Evolutionary conservation across 2,888 invertebrate species (phyloP).

Genomic region (Dioctria linearis): DNA sequence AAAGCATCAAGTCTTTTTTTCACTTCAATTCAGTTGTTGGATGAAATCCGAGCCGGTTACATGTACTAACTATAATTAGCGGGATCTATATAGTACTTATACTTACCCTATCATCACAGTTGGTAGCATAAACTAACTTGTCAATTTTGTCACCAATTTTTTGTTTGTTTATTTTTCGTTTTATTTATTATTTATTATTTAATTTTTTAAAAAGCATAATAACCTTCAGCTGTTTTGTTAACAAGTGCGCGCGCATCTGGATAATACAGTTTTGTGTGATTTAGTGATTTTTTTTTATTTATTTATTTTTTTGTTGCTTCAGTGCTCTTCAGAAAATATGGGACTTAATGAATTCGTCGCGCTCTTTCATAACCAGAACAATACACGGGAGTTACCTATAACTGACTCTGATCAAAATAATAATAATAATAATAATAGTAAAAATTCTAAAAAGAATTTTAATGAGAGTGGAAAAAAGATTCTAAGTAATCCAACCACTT

Average conservation of each 20-base stretch:
- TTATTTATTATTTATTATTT: too few species aligned
- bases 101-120: background rate
- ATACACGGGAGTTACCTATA: conserved; percentile 40
- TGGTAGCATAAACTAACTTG: background rate
- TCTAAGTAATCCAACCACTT: conserved; percentile 48
- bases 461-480: conserved; percentile 44
- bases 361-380: conserved; percentile 66
- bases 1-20: conserved; percentile 11
- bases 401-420: conserved; percentile 38
- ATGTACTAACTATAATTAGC: conserved; percentile 3
- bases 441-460: conserved; percentile 7
- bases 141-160: background rate
- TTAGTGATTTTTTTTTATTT: background rate
- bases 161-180: background rate
- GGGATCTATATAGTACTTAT: too few species aligned
- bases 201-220: background rate
- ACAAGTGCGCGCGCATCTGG: background rate
- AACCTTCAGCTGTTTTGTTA: conserved; percentile 1
- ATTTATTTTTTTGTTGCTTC: too few species aligned
- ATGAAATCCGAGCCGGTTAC: conserved; percentile 30
- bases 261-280: background rate
- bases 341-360: conserved; percentile 70
- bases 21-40: conserved; percentile 25
- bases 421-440: conserved; percentile 37
- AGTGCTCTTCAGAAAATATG: conserved; percentile 61